Percentiles rank a stretch among this genome's conserved stretches.
These are phyloP conservation scores for Heliconius erato DNA, from an alignment of 2,888 invertebrate genomes.

Conservation along the genomic window DNA sequence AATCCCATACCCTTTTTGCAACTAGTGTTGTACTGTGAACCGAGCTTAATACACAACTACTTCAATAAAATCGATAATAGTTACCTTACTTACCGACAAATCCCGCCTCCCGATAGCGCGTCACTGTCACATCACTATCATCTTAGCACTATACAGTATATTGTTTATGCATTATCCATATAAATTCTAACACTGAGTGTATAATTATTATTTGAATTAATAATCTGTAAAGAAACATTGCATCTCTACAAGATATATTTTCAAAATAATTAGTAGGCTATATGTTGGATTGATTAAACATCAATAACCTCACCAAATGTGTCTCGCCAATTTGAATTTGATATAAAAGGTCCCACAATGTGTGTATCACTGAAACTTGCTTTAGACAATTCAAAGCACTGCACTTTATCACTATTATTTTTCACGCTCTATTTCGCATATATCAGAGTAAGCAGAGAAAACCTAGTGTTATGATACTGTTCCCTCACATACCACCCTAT, in stretches of 20 bases:
- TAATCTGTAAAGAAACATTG: slow-evolving; percentile 9
- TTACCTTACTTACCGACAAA: slow-evolving; percentile 34
- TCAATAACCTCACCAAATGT: not conserved
- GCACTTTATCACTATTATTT: not conserved
- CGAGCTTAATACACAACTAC: slow-evolving; percentile 20
- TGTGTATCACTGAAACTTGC: not conserved
- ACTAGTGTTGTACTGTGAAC: slow-evolving; percentile 6
- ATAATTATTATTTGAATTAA: slow-evolving; percentile 12
- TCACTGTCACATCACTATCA: slow-evolving; percentile 41
- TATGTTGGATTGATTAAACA: slow-evolving; percentile 3
- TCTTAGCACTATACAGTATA: slow-evolving; percentile 12
- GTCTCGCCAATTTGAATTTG: not conserved
- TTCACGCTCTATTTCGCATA: not conserved
- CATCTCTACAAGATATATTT: not conserved
- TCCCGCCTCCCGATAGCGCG: slow-evolving; percentile 1
- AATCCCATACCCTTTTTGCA: slow-evolving; percentile 23
- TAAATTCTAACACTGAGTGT: slow-evolving; percentile 22
- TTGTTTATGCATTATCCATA: slow-evolving; percentile 10
- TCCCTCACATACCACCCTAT: not conserved
- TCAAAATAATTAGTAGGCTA: slow-evolving; percentile 1
- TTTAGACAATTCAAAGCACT: not conserved
- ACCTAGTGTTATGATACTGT: not conserved
- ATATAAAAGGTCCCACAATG: not conserved
- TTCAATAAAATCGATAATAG: slow-evolving; percentile 29
- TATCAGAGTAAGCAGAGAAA: not conserved